Base-by-base conservation (phyloP, 1,140 invertebrate species). In the Sarcophaga bullata region DNA sequence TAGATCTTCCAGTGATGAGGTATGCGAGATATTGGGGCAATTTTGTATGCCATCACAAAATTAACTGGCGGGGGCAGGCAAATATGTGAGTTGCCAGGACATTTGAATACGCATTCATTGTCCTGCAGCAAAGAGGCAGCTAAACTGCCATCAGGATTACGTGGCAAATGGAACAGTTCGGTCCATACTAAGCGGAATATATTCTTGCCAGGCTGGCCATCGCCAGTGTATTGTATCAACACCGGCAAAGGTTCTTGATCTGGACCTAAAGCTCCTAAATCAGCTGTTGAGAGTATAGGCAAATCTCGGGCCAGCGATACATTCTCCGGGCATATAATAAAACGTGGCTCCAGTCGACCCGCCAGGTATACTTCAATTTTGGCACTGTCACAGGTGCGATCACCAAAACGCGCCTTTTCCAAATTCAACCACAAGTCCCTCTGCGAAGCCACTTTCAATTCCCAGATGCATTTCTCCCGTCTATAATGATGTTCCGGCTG, bases 181-280 rank as follows among this genome's bases (percentile, higher is more conserved):
- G 96, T 97, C 96, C 96, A 97, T 5, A 95, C 95, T 47, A 97
- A 94, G 89, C 96, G 95, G 86, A 97, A 97, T 1, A 95, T 94
- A 2, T 96, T 94, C 81, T 95, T 91, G 0, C 95, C 94, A 0
- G 96, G 95, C 58, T 89, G 89, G 0, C 87, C 89, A 73, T 90
- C 89, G 0, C 95, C 95, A 58, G 94, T 94, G 15, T 94, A 93
- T 0, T 95, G 94, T 1, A 94, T 94, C 75, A 95, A 94, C 47
- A 92, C 91, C 1, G 92, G 91, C 82, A 92, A 87, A 2, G 93
- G 92, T 83, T 93, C 92, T 84, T 93, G 92, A 85, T 93, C 91
- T 6, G 92, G 92, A 84, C 93, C 93, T 82, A 92, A 91, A 81
- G 92, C 91, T 0, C 92, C 92, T 54, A 97, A 91, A 87, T 96